Base-by-base conservation (phyloP, 2,113 vertebrate genomes). In the Agapornis roseicollis region DNA sequence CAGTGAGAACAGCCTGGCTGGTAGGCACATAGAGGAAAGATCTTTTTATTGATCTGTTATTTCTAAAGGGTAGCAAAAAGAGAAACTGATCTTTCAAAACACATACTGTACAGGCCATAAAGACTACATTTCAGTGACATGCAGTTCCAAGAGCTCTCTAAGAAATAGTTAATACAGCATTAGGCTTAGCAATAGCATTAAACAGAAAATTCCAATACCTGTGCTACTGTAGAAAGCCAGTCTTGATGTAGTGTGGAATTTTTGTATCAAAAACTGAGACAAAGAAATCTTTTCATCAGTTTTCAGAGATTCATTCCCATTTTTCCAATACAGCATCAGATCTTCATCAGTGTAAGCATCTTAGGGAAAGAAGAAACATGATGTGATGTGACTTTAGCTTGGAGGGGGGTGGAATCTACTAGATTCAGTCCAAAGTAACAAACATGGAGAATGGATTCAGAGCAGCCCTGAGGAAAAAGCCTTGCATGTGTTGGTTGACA, bases 211-310 rank as follows among this genome's bases (percentile, higher is more conserved):
- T 22, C 22, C 47, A 80, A 53, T 98, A 99, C 99, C 99, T 2
- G 99, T 99, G 96, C 99, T 99, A 94, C 99, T 99, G 97, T 99
- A 99, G 98, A 99, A 99, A 89, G 99, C 99, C 94, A 99, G 97
- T 86, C 98, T 98, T 27, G 99, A 99, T 44, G 98, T 99, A 12
- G 99, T 99, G 80, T 99, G 99, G 91, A 99, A 99, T 96, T 99
- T 99, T 97, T 99, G 99, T 91, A 99, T 99, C 93, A 99, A 98
- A 97, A 99, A 99, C 97, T 99, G 99, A 93, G 99, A 99, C 70
- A 99, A 97, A 58, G 99, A 99, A 91, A 99, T 99, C 96, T 98
- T 99, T 92, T 99, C 99, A 13, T 99, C 99, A 0, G 98, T 99
- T 97, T 99, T 99, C 91, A 99, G 98, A 46, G 99, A 99, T 65